A percentile compares a stretch with the other conserved stretches of the same genome.
These are phyloP conservation scores for Cephus cinctus DNA, from an alignment of 1,140 invertebrate genomes.

Conservation along the genomic window DNA sequence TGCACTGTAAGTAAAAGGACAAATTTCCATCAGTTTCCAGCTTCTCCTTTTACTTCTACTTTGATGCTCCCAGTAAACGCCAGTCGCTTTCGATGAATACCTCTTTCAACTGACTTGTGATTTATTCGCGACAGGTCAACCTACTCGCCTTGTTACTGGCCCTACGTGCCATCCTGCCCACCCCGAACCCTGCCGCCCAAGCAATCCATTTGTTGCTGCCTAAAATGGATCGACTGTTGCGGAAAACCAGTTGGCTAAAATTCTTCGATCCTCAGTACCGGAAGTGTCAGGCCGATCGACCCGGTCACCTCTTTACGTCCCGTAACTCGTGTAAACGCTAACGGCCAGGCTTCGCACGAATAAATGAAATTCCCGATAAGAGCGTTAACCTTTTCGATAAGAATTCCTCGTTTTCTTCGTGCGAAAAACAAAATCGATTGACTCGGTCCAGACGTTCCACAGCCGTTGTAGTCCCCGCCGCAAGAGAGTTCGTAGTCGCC, in stretches of 20 bases:
- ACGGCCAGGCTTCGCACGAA: too few relatives aligned
- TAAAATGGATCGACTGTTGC: constrained; percentile 28
- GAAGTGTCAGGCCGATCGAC: too few relatives aligned
- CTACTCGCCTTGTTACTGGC: constrained; percentile 30
- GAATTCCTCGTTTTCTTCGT: too few relatives aligned
- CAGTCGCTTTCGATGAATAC: background rate
- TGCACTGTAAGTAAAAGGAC: too few relatives aligned
- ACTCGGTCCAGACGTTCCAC: too few relatives aligned
- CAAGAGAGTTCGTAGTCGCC: too few relatives aligned
- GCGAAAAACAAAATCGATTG: too few relatives aligned
- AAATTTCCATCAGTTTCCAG: background rate
- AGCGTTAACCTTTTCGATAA: too few relatives aligned
- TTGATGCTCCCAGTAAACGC: constrained; percentile 7
- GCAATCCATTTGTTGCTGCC: constrained; percentile 14
- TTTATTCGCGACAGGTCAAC: constrained; percentile 30
- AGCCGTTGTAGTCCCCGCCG: too few relatives aligned
- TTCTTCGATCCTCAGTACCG: background rate
- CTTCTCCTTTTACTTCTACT: constrained; percentile 12
- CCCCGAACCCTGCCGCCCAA: background rate
- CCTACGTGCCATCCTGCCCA: constrained; percentile 17
- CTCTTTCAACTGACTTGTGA: constrained; percentile 18
- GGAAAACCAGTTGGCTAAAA: constrained; percentile 20
- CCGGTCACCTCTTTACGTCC: too few relatives aligned
- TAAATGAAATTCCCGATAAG: too few relatives aligned
- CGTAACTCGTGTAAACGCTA: too few relatives aligned